Percentiles rank a stretch among this genome's conserved stretches.
Conservation (phyloP, 2,888 invertebrate species). For the Cheilosia pagana region DNA sequence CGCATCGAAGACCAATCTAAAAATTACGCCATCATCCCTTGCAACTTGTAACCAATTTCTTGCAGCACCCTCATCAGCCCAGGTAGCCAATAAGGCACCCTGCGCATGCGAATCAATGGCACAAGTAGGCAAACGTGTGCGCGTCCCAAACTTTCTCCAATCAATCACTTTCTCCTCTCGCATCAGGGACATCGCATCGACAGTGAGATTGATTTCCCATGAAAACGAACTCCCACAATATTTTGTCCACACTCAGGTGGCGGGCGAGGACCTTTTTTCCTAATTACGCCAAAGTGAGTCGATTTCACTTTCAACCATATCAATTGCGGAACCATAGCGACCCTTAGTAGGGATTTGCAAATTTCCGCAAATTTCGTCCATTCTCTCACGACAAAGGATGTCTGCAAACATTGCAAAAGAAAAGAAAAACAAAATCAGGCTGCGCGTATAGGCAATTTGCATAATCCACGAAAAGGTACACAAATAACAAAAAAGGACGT, state of each 20-base stretch:
- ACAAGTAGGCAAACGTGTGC: no score
- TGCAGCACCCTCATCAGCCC: no score
- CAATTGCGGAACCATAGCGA: background rate
- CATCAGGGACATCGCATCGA: background rate
- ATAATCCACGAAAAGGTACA: conserved; percentile 51
- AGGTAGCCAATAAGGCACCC: no score
- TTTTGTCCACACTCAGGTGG: conserved; percentile 1
- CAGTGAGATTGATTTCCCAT: conserved; percentile 7
- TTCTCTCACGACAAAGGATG: conserved; percentile 13
- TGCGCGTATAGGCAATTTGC: conserved; percentile 55
- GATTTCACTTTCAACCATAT: conserved; percentile 25
- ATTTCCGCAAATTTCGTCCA: conserved; percentile 38
- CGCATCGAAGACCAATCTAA: no score
- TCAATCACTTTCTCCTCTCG: conserved; percentile 22
- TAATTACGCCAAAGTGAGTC: conserved; percentile 22
- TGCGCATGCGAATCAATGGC: no score
- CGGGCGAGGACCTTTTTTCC: conserved; percentile 12
- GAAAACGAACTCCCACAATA: conserved; percentile 27
- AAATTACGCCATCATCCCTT: no score
- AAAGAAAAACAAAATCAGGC: background rate
- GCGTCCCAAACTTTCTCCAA: conserved; percentile 28
- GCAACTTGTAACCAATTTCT: no score
- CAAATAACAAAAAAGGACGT: conserved; percentile 42
- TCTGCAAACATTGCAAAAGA: conserved; percentile 36
- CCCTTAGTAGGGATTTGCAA: conserved; percentile 38